Base-by-base conservation (phyloP, 2,888 invertebrate species). In the Drosophila acutilabella region DNA sequence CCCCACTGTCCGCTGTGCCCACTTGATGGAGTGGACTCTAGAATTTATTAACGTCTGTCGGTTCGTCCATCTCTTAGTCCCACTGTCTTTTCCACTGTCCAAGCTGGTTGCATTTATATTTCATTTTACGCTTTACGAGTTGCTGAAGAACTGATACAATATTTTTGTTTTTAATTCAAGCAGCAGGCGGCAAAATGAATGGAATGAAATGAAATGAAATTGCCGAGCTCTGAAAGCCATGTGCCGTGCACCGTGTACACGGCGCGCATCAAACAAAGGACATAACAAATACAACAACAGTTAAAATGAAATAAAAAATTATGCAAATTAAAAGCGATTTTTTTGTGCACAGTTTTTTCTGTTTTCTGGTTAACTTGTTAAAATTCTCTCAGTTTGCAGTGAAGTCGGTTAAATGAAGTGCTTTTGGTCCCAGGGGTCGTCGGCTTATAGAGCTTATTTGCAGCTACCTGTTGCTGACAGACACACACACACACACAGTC, bases 71-170 rank as follows among this genome's bases (percentile, higher is more conserved):
- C 52, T 47, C 51, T 42, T 13, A 10, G 40, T 45, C 23, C 30
- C 16, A 18, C 16, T 14, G 53, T 26, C 33, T 58, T 36, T 11
- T 13, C 36, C 36, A 36, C 4, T 36, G 52, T 38, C 45, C 67
- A 58, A 41, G 44, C 16, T 48, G 56, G 56, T 64, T 75, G 81
- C 74, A 85, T 82, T 88, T 83, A 81, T 79, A 83, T 86, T 84
- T 81, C 72, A 89, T 84, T 85, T 87, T 73, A 70, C 68, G 73
- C 80, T 80, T 78, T 73, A 72, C 72, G 74, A 78, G 66, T 54
- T 50, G 75, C 78, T 71, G 66, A 66, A 87, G 85, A 87, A 84
- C 81, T 89, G 89, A 89, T 84, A 87, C 85, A 85, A 89, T 84
- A 85, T 84, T 89, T 88, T 70, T 78, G 66, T 68, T 84, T 74